A percentile compares a stretch with the other conserved stretches of the same genome.
Conservation (phyloP, 2,888 invertebrate genomes). For the Marasmarcha lunaedactyla region DNA sequence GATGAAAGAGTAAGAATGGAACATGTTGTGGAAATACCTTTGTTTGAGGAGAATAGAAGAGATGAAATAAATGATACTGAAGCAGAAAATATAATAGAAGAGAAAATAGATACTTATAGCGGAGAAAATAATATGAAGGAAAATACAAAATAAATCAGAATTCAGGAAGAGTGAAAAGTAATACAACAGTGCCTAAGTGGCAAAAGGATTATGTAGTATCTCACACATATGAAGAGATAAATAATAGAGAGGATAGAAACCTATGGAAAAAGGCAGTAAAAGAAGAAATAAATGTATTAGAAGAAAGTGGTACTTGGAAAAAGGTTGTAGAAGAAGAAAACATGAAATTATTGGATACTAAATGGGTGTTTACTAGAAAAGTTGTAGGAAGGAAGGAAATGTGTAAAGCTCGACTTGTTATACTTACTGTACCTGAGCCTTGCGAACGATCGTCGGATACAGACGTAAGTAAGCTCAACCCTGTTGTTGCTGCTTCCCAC, state of each 20-base stretch:
- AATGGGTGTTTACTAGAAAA: slow-evolving; percentile 14
- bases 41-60: not conserved
- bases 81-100: not conserved
- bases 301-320: slow-evolving; percentile 13
- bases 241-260: slow-evolving; percentile 9
- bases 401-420: slow-evolving; percentile 14
- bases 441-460: too few species aligned
- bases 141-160: not conserved
- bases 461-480: too few species aligned
- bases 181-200: slow-evolving; percentile 9
- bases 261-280: slow-evolving; percentile 10
- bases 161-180: slow-evolving; percentile 7
- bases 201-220: slow-evolving; percentile 9
- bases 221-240: slow-evolving; percentile 8
- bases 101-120: not conserved
- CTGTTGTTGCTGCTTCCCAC: too few species aligned
- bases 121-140: not conserved
- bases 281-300: slow-evolving; percentile 13
- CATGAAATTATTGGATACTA: slow-evolving; percentile 10
- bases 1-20: not conserved
- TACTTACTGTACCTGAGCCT: too few species aligned
- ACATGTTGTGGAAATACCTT: not conserved
- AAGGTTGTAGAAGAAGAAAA: slow-evolving; percentile 6
- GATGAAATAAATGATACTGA: not conserved
- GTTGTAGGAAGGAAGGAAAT: slow-evolving; percentile 1